Evolutionary conservation across 1,140 invertebrate species (phyloP).

Genomic region (Berghia stephanieae): DNA sequence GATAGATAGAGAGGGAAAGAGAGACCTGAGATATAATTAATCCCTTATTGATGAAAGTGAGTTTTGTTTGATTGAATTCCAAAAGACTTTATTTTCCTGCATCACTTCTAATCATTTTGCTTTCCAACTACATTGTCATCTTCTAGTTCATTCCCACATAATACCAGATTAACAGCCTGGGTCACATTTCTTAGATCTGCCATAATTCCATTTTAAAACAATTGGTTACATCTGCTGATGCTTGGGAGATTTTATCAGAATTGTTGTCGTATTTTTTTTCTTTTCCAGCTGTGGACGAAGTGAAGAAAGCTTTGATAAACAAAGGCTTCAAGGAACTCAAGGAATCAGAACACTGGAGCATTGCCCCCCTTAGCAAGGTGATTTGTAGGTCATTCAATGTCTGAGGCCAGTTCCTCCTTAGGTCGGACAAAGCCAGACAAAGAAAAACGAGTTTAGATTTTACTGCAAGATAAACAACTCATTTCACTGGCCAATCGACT

Average conservation of each 20-base stretch:
- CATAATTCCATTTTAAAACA: too few relatives aligned
- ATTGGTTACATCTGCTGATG: too few relatives aligned
- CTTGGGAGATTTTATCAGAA: too few relatives aligned
- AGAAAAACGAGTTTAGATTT: not conserved
- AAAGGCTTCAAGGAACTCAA: conserved; percentile 66
- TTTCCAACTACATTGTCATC: too few relatives aligned
- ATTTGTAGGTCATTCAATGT: not conserved
- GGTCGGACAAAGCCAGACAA: not conserved
- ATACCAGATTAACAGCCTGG: too few relatives aligned
- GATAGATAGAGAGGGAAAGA: conserved; percentile 17
- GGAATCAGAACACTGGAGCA: conserved; percentile 64
- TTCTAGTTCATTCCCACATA: too few relatives aligned
- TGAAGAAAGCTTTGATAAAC: conserved; percentile 54
- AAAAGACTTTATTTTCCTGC: too few relatives aligned
- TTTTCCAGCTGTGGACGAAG: conserved; percentile 66
- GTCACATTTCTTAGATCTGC: too few relatives aligned
- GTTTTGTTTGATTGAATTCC: too few relatives aligned
- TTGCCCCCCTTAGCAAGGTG: conserved; percentile 66
- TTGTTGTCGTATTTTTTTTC: too few relatives aligned
- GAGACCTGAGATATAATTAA: not conserved
- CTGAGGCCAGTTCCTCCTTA: not conserved
- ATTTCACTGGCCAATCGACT: not conserved
- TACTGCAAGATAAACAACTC: not conserved
- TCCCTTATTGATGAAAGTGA: too few relatives aligned
- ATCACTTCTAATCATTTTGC: too few relatives aligned